Conservation (phyloP, 2,113 vertebrate species). For the Xiphias gladius region DNA sequence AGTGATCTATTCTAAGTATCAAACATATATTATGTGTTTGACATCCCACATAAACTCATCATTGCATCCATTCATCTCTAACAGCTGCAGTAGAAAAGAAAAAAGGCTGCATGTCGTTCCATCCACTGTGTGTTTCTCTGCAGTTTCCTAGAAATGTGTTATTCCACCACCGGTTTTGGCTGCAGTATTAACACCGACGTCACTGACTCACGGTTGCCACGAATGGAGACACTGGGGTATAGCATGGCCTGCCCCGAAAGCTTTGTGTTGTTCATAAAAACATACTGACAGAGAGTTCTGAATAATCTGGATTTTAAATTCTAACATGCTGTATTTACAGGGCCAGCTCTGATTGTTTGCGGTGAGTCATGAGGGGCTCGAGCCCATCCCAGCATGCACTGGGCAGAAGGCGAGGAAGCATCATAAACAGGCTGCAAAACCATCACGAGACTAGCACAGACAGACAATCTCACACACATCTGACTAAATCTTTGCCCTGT, state of each 20-base stretch:
- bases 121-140: not conserved
- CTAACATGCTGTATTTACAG: constrained; percentile 8
- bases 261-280: constrained; percentile 37
- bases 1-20: not conserved
- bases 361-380: not conserved
- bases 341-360: constrained; percentile 13
- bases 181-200: constrained; percentile 34
- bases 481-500: not conserved
- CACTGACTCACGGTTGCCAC: constrained; percentile 28
- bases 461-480: not conserved
- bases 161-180: constrained; percentile 17
- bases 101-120: constrained; percentile 9
- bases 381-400: not conserved
- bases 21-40: not conserved
- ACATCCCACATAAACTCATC: constrained; percentile 20
- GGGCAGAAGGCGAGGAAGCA: not conserved
- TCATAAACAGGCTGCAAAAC: not conserved
- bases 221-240: constrained; percentile 40
- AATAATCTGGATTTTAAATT: constrained; percentile 16
- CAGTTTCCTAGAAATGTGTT: constrained; percentile 42
- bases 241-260: constrained; percentile 16
- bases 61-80: constrained; percentile 42
- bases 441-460: not conserved
- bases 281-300: not conserved
- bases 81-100: constrained; percentile 21